These are phyloP conservation scores for Cryptocephalus moraei DNA, from an alignment of 2,888 invertebrate genomes.

Conservation along the genomic window DNA sequence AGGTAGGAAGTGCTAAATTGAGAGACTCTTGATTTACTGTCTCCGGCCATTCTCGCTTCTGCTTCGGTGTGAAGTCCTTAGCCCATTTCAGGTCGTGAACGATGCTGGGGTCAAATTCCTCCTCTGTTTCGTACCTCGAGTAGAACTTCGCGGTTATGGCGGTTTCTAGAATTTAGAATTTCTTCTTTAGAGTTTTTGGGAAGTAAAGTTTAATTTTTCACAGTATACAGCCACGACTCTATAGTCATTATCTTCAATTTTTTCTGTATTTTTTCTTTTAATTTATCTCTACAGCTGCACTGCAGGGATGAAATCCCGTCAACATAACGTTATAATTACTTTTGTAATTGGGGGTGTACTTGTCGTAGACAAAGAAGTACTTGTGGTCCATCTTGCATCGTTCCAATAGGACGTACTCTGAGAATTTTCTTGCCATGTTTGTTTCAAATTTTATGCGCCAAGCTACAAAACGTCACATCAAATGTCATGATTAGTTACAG, in stretches of 20 bases:
- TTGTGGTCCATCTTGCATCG: conserved; percentile 23
- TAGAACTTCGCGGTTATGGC: conserved; percentile 32
- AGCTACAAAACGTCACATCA: too few relatives aligned
- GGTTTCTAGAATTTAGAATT: conserved; percentile 19
- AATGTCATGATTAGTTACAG: too few relatives aligned
- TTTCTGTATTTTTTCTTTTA: background rate
- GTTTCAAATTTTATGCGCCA: too few relatives aligned
- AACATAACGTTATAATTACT: conserved; percentile 16
- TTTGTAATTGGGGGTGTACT: conserved; percentile 24
- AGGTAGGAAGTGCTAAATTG: background rate
- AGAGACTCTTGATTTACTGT: conserved; percentile 29
- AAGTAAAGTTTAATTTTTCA: too few relatives aligned
- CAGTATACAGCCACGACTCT: too few relatives aligned
- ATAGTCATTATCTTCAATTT: background rate
- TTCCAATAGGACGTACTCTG: conserved; percentile 19
- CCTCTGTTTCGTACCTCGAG: conserved; percentile 27
- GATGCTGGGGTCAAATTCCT: conserved; percentile 20
- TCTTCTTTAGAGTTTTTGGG: too few relatives aligned
- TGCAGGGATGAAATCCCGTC: too few relatives aligned
- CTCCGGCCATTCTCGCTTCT: conserved; percentile 28
- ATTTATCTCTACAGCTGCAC: too few relatives aligned
- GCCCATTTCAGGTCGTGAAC: conserved; percentile 22
- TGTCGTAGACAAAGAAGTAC: conserved; percentile 24
- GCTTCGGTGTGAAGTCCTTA: conserved; percentile 25
- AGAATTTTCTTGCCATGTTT: background rate